Base-by-base conservation (phyloP, 2,797 vertebrate species). In the Taenioides sp. region DNA sequence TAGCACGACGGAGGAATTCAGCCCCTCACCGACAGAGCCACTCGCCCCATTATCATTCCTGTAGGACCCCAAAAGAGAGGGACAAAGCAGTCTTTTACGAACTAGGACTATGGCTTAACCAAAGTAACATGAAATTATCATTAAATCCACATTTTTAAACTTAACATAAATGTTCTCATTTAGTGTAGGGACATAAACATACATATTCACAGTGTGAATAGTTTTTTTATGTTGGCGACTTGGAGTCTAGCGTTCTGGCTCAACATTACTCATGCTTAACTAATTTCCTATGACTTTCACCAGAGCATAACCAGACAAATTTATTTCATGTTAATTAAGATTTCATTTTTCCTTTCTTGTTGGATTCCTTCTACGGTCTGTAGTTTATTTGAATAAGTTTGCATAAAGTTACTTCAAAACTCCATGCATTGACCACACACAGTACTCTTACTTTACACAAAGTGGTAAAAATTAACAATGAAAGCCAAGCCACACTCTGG, bases 1-100 rank as follows among this genome's bases (percentile, higher is more conserved):
- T 92, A 89, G 77, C 82, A 77, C 78, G 9, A 65, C 84, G 43
- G 74, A 82, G 89, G 91, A 92, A 92, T 92, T 89, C 82, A 77
- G 76, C 58, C 75, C 75, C 70, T 71, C 72, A 75, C 73, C 76
- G 67, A 79, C 52, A 70, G 87, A 80, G 72, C 28, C 14, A 85
- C 86, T 81, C 72, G 81, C 81, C 87, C 79, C 67, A 67, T 88
- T 88, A 88, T 87, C 84, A 61, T 79, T 86, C 83, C 83, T 83
- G 78, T 73, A 79, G 80, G 79, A 77, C 14, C 43, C 58, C 77
- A 71, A 67, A 79, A 22, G 55, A 76, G 73, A 54, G 12, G 57
- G 65, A 34, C 1, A 25, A 22, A 54, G 52, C 18, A 54, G 59
- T 37, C 31, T 43, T n/a, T 49, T 80, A 80, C 9, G 0, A 61